phyloP scores from a whole-genome alignment of 2,113 vertebrate genomes.

The Sinocyclocheilus anophthalmus region DNA sequence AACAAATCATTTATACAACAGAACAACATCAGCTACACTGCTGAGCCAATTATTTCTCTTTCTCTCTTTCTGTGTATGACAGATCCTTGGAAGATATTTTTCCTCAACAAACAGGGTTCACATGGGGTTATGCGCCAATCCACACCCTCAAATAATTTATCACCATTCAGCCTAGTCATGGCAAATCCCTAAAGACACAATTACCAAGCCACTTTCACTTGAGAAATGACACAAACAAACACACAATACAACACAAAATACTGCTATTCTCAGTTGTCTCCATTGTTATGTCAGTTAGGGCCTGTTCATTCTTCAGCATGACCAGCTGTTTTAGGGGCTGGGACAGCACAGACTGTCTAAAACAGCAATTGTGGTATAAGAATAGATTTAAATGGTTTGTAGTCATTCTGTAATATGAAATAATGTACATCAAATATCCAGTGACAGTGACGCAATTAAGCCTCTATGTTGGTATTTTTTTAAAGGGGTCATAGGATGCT shows the following conservation, averaged over 20 bases:
- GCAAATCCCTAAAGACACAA: conserved; percentile 80
- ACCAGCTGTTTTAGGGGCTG: background rate
- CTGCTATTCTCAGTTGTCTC: conserved; percentile 62
- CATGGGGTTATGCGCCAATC: conserved; percentile 57
- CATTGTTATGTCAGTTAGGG: conserved; percentile 58
- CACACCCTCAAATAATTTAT: conserved; percentile 70
- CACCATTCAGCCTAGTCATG: conserved; percentile 66
- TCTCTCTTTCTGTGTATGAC: conserved; percentile 27
- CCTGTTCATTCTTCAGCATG: conserved; percentile 50
- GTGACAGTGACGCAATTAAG: background rate
- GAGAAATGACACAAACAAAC: conserved; percentile 58
- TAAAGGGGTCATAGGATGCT: too few relatives aligned
- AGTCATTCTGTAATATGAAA: background rate
- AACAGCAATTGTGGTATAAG: background rate
- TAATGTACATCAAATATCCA: background rate
- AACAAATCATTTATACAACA: conserved; percentile 38
- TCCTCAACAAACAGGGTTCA: conserved; percentile 60
- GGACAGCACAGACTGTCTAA: background rate
- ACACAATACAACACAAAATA: conserved; percentile 30
- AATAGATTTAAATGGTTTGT: background rate
- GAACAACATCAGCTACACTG: conserved; percentile 46
- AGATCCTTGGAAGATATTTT: conserved; percentile 32
- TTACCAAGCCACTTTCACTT: conserved; percentile 66
- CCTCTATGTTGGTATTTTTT: too few relatives aligned
- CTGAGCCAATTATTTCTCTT: conserved; percentile 45